Percentiles rank a stretch among this genome's conserved stretches.
Evolutionary conservation across 2,888 invertebrate species (phyloP).

Genomic region (Diaphora mendica): DNA sequence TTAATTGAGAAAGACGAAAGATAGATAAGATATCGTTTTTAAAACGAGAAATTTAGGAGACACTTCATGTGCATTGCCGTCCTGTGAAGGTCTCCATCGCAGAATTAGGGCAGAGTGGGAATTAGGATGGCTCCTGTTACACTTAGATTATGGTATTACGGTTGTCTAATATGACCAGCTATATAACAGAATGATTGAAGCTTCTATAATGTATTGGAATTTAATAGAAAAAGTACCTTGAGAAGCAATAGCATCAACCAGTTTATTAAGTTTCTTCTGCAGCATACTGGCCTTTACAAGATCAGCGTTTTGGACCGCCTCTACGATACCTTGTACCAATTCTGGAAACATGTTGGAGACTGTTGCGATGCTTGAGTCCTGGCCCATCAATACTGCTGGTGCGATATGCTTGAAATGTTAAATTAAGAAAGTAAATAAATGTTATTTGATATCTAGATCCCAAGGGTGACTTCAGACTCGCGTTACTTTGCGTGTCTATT

Average conservation of each 20-base stretch:
- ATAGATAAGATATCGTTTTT: too few species aligned
- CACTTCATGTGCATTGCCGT: too few species aligned
- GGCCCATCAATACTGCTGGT: conserved; percentile 88
- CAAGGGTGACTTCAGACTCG: too few species aligned
- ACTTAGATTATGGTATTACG: too few species aligned
- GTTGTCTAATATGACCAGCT: too few species aligned
- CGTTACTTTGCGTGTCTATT: too few species aligned
- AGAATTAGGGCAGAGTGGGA: too few species aligned
- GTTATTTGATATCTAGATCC: not conserved
- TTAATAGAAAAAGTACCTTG: conserved; percentile 69
- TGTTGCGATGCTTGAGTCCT: conserved; percentile 90
- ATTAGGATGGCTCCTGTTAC: too few species aligned
- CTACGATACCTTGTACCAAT: conserved; percentile 80
- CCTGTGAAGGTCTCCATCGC: too few species aligned
- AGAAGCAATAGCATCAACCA: conserved; percentile 74
- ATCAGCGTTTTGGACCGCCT: conserved; percentile 74
- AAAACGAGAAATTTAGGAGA: too few species aligned
- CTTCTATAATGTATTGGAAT: not conserved
- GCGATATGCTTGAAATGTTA: conserved; percentile 83
- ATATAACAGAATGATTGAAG: too few species aligned
- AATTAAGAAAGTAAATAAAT: not conserved
- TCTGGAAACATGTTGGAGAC: conserved; percentile 89
- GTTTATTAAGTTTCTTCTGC: conserved; percentile 80
- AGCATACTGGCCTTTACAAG: conserved; percentile 70
- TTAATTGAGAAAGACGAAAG: too few species aligned